These are phyloP conservation scores for Phytoseiulus persimilis DNA, from an alignment of 2,888 invertebrate genomes.

Conservation along the genomic window DNA sequence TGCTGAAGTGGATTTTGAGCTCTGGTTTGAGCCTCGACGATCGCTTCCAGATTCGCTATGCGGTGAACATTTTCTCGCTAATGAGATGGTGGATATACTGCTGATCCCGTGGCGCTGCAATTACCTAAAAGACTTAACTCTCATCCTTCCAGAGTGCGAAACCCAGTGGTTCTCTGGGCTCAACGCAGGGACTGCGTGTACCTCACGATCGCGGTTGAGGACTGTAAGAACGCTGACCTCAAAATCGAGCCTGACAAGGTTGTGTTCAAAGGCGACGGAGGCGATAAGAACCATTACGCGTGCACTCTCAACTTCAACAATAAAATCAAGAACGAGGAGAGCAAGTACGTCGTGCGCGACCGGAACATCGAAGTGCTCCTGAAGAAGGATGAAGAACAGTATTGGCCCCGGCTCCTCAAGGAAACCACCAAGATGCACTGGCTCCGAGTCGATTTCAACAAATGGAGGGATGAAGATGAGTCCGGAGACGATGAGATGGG, in stretches of 20 bases:
- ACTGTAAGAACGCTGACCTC: constrained; percentile 72
- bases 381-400: constrained; percentile 61
- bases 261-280: constrained; percentile 62
- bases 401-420: constrained; percentile 78
- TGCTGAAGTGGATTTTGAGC: too few species aligned
- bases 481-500: constrained; percentile 66
- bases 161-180: constrained; percentile 87
- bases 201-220: constrained; percentile 82
- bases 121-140: too few species aligned
- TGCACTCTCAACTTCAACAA: constrained; percentile 74
- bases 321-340: constrained; percentile 69
- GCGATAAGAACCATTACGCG: constrained; percentile 75
- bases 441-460: constrained; percentile 93
- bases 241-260: constrained; percentile 60
- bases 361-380: constrained; percentile 55
- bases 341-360: constrained; percentile 53
- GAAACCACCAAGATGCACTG: constrained; percentile 80
- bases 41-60: too few species aligned
- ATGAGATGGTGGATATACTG: too few species aligned
- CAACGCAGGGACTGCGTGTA: constrained; percentile 73
- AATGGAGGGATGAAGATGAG: constrained; percentile 95
- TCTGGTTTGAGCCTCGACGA: too few species aligned
- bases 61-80: too few species aligned
- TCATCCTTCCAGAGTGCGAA: constrained; percentile 51
- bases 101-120: too few species aligned